Evolutionary conservation across 1,140 invertebrate species (phyloP).

Genomic region (honey bee (Apis mellifera)): Amel_HAv3.1 CM009937.2:13520001-13520500

Average conservation of each 20-base stretch:
- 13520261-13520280: conserved; percentile 45
- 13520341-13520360: conserved; percentile 36
- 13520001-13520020: conserved; percentile 78
- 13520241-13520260: conserved; percentile 7
- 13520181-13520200: conserved; percentile 81
- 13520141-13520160: conserved; percentile 88
- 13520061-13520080: conserved; percentile 77
- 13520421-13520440: conserved; percentile 59
- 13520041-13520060: conserved; percentile 65
- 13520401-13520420: conserved; percentile 71
- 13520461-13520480: conserved; percentile 76
- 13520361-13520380: conserved; percentile 7
- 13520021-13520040: conserved; percentile 74
- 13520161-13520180: conserved; percentile 89
- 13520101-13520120: conserved; percentile 90
- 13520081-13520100: conserved; percentile 85
- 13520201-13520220: conserved; percentile 72
- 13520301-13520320: conserved; percentile 21
- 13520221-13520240: conserved; percentile 52
- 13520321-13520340: conserved; percentile 42
- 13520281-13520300: conserved; percentile 39
- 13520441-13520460: conserved; percentile 76
- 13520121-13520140: conserved; percentile 89
- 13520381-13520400: conserved; percentile 43
- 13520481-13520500: conserved; percentile 74